A percentile compares a stretch with the other conserved stretches of the same genome.
phyloP scores from a whole-genome alignment of 2,113 vertebrate species.

The Pristiophorus japonicus region DNA sequence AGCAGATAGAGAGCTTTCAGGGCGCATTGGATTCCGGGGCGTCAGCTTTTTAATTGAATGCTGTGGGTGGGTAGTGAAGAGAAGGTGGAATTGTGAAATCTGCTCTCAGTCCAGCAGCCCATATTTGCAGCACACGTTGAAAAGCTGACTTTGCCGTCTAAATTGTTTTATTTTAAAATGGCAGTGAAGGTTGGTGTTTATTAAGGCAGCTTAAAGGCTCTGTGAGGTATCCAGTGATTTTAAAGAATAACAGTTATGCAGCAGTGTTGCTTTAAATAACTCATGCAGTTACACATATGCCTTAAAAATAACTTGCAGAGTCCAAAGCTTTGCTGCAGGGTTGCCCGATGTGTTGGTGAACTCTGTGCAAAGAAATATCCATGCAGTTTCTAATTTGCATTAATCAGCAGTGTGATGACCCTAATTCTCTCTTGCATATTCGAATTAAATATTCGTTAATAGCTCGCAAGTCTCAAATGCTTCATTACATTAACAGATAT shows the following conservation, averaged over 20 bases:
- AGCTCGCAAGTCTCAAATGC: too few relatives aligned
- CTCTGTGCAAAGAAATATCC: not conserved
- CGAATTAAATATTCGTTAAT: not conserved
- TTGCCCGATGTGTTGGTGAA: not conserved
- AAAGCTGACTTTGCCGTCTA: not conserved
- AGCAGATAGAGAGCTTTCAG: not conserved
- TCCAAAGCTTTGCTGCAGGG: slow-evolving; percentile 51
- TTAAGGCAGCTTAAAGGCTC: not conserved
- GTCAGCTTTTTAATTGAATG: not conserved
- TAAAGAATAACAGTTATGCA: not conserved
- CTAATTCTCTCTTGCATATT: not conserved
- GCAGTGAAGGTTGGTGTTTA: not conserved
- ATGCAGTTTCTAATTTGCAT: slow-evolving; percentile 1
- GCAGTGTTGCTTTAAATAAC: not conserved
- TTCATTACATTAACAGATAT: not conserved
- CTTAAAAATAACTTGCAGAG: slow-evolving; percentile 69
- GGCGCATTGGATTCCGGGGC: not conserved
- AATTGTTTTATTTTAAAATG: not conserved
- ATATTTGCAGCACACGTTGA: not conserved
- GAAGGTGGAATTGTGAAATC: not conserved
- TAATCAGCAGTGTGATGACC: not conserved
- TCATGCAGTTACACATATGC: slow-evolving; percentile 60
- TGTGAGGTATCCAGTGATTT: not conserved
- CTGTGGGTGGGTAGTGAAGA: not conserved
- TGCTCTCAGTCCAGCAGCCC: not conserved